Conservation (phyloP, 53 echinoderm and acorn worm species). For the Stichopus horrens region DNA sequence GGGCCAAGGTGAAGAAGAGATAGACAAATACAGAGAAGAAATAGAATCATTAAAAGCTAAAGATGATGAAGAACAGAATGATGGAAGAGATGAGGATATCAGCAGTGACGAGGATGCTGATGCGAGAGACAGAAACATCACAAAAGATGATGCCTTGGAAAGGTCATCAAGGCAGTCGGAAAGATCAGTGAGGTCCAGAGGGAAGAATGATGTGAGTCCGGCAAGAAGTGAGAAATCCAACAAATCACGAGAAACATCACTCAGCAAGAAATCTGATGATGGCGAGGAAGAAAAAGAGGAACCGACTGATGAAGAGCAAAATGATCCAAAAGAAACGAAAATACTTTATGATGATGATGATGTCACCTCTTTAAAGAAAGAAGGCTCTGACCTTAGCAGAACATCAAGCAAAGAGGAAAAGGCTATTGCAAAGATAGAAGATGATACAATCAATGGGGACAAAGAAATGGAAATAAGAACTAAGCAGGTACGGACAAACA, state of each 20-base stretch:
- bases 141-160: slow-evolving; percentile 52
- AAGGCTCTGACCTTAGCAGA: background rate
- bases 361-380: background rate
- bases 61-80: slow-evolving; percentile 32
- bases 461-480: slow-evolving; percentile 7
- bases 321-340: background rate
- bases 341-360: background rate
- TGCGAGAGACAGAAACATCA: background rate
- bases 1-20: slow-evolving; percentile 34
- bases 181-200: slow-evolving; percentile 29
- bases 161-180: slow-evolving; percentile 29
- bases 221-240: background rate
- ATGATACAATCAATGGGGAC: slow-evolving; percentile 22
- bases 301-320: background rate
- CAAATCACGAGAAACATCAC: slow-evolving; percentile 5
- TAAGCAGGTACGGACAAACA: slow-evolving; percentile 16
- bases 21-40: slow-evolving; percentile 42
- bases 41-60: background rate
- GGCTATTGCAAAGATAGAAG: slow-evolving; percentile 24
- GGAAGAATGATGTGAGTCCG: background rate
- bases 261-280: background rate
- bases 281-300: background rate
- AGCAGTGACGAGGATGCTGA: slow-evolving; percentile 8
- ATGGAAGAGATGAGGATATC: slow-evolving; percentile 13
- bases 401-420: slow-evolving; percentile 22